A percentile compares a stretch with the other conserved stretches of the same genome.
These are phyloP conservation scores for Meteorus sp. DNA, from an alignment of 1,140 invertebrate species.

Conservation along the genomic window DNA sequence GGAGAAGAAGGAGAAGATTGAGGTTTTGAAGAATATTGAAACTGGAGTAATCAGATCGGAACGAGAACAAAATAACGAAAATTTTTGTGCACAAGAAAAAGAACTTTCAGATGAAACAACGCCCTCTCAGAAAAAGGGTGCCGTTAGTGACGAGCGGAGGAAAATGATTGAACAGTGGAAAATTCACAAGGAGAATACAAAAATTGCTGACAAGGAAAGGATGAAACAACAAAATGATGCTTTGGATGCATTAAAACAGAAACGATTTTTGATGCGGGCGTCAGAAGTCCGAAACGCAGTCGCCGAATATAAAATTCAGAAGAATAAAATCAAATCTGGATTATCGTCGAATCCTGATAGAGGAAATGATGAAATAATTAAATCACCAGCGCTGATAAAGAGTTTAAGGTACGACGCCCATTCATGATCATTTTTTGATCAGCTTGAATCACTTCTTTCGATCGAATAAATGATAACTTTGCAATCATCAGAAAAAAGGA, in stretches of 20 bases:
- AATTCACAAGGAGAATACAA: constrained; percentile 38
- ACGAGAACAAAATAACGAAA: too few species aligned
- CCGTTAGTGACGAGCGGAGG: constrained; percentile 32
- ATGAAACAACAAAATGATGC: constrained; percentile 28
- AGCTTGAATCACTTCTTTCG: constrained; percentile 1
- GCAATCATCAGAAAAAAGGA: constrained; percentile 42
- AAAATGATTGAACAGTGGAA: constrained; percentile 48
- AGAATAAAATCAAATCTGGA: constrained; percentile 28
- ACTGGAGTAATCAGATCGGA: background rate
- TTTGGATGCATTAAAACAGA: constrained; percentile 31
- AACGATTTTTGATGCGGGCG: constrained; percentile 22
- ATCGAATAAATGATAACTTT: constrained; percentile 10
- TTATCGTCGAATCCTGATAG: constrained; percentile 5
- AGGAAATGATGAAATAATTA: constrained; percentile 24
- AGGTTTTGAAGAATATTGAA: constrained; percentile 26
- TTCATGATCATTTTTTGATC: background rate
- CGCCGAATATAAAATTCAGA: constrained; percentile 38
- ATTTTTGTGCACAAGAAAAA: too few species aligned
- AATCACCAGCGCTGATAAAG: constrained; percentile 30
- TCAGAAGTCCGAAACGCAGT: constrained; percentile 37
- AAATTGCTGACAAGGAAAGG: constrained; percentile 39
- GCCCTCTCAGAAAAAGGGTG: too few species aligned
- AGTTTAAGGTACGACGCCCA: constrained; percentile 39
- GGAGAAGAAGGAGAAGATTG: constrained; percentile 26
- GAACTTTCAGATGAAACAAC: too few species aligned